Evolutionary conservation across 1,140 invertebrate species (phyloP).

Genomic region (Lepidostoma basale): DNA sequence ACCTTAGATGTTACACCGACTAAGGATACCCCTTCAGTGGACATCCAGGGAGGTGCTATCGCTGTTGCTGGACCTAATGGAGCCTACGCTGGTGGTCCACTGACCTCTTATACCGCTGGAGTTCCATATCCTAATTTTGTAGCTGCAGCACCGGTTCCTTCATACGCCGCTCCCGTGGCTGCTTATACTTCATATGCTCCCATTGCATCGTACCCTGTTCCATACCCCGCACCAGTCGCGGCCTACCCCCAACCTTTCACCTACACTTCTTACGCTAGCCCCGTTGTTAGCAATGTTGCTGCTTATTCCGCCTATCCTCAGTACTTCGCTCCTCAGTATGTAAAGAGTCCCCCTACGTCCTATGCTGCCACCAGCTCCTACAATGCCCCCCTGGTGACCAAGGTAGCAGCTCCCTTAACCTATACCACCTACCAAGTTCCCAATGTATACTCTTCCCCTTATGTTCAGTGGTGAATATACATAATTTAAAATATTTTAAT

Average conservation of each 20-base stretch:
- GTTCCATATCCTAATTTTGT: not conserved
- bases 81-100: not conserved
- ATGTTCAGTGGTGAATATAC: no score
- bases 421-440: conserved; percentile 20
- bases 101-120: not conserved
- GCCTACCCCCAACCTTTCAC: not conserved
- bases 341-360: conserved; percentile 13
- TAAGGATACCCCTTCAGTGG: not conserved
- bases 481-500: no score
- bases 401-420: conserved; percentile 33
- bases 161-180: not conserved
- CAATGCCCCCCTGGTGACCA: conserved; percentile 20
- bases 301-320: not conserved
- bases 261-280: conserved; percentile 1
- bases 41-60: not conserved
- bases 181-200: not conserved
- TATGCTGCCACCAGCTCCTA: conserved; percentile 35
- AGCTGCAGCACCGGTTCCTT: not conserved
- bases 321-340: conserved; percentile 7
- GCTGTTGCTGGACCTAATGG: not conserved
- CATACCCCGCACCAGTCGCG: not conserved
- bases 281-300: not conserved
- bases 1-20: not conserved
- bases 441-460: conserved; percentile 16
- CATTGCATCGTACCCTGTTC: not conserved